These are phyloP conservation scores for Mastomys natalensis DNA, from an alignment of 2,113 vertebrate genomes.

Conservation along the genomic window DNA sequence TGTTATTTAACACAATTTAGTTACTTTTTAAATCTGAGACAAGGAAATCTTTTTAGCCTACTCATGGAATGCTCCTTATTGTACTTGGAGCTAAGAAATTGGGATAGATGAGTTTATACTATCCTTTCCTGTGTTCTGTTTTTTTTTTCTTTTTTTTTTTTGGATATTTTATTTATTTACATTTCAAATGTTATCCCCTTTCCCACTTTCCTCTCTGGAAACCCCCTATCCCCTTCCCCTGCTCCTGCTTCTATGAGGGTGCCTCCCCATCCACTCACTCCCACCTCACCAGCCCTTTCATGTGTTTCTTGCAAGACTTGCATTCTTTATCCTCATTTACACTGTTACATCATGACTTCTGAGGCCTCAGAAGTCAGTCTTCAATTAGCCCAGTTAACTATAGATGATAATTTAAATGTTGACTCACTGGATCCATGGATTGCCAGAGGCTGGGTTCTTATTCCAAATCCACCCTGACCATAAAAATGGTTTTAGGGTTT, in stretches of 20 bases:
- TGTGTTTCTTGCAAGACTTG: background rate
- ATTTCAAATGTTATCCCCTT: too few species aligned
- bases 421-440: background rate
- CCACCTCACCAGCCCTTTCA: background rate
- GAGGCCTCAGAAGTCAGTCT: background rate
- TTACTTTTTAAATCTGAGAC: background rate
- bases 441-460: background rate
- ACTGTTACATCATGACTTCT: background rate
- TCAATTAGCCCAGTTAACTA: background rate
- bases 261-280: too few species aligned
- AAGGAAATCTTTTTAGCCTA: background rate
- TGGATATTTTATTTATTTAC: too few species aligned
- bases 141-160: too few species aligned
- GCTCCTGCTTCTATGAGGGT: too few species aligned
- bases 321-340: background rate
- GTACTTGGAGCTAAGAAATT: background rate
- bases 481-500: background rate
- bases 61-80: background rate
- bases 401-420: conserved; percentile 17
- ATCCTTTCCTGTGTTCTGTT: background rate
- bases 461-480: background rate
- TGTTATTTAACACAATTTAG: background rate
- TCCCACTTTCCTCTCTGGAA: too few species aligned
- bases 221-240: too few species aligned
- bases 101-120: background rate